phyloP scores from a whole-genome alignment of 2,113 vertebrate species.

The Chelonoidis abingdonii region DNA sequence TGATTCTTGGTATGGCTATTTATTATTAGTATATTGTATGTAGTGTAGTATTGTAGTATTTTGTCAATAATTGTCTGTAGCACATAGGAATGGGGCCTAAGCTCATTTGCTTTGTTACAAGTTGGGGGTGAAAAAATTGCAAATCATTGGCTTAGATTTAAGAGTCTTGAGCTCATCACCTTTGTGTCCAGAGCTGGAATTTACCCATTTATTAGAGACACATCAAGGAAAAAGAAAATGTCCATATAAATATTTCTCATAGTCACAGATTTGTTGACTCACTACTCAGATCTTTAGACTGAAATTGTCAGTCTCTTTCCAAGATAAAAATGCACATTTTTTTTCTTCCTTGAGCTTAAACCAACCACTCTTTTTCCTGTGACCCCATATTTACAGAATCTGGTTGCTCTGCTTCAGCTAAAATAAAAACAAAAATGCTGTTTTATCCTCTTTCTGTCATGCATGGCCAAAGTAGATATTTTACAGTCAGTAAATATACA shows the following conservation, averaged over 20 bases:
- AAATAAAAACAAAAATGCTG: neutral
- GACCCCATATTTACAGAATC: neutral
- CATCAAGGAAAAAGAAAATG: neutral
- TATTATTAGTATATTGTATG: neutral
- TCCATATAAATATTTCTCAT: neutral
- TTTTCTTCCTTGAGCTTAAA: neutral
- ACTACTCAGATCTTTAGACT: neutral
- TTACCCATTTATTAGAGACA: neutral
- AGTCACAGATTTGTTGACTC: neutral
- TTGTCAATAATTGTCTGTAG: neutral
- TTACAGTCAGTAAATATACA: neutral
- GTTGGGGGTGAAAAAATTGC: neutral
- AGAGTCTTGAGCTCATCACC: neutral
- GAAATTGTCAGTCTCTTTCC: neutral
- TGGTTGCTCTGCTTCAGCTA: neutral
- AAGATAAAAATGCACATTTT: neutral
- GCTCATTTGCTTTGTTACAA: neutral
- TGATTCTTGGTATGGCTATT: neutral
- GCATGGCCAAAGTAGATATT: neutral
- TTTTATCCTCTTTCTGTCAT: neutral
- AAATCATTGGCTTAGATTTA: neutral
- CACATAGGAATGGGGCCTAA: neutral
- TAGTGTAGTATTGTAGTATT: neutral
- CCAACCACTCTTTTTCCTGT: neutral
- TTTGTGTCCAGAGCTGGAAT: neutral